Conservation (phyloP, 1,140 invertebrate genomes). For the Ptiloglossa arizonensis region DNA sequence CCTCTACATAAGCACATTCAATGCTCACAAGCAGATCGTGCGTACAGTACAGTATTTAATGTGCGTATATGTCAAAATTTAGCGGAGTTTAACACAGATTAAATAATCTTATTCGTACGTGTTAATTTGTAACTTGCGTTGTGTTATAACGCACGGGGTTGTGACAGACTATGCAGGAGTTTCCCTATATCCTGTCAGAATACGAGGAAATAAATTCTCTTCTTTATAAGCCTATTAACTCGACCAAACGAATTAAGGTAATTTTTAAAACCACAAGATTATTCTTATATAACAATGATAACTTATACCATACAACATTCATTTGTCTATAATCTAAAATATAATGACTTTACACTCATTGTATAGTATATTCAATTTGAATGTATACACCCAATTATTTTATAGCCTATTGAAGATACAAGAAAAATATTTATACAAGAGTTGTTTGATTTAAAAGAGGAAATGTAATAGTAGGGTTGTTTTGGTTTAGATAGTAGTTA, state of each 20-base stretch:
- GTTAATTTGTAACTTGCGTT: background rate
- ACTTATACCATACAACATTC: background rate
- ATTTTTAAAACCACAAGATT: background rate
- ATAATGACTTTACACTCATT: too few species aligned
- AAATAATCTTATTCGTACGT: background rate
- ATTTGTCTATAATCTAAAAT: slow-evolving; percentile 11
- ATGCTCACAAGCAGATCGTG: background rate
- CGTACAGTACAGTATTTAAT: background rate
- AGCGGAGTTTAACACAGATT: background rate
- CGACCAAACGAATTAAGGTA: slow-evolving; percentile 79
- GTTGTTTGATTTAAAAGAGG: background rate
- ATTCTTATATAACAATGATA: slow-evolving; percentile 12
- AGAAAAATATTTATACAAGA: background rate
- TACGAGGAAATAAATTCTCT: slow-evolving; percentile 76
- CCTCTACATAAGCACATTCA: background rate
- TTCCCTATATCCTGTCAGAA: slow-evolving; percentile 75
- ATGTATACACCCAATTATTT: background rate
- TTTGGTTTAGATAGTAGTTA: too few species aligned
- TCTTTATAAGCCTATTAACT: slow-evolving; percentile 74
- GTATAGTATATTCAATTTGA: too few species aligned
- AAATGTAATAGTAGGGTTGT: too few species aligned
- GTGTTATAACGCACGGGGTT: background rate
- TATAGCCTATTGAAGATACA: too few species aligned
- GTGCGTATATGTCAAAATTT: background rate
- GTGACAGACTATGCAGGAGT: slow-evolving; percentile 57